phyloP scores from a whole-genome alignment of 2,888 invertebrate species.

The Pristionchus exspectatus region DNA sequence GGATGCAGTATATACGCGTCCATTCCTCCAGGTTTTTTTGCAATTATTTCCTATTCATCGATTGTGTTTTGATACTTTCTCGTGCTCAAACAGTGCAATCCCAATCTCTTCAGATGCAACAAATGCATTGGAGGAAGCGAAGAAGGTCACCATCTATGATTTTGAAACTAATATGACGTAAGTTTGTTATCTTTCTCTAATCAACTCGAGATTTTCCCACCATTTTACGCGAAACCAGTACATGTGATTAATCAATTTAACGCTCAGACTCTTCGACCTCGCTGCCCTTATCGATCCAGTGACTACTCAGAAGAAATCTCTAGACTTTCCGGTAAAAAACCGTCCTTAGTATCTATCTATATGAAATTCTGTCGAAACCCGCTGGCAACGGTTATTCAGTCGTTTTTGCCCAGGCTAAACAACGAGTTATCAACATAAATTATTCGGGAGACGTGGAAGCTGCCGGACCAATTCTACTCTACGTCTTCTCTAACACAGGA shows the following conservation, averaged over 20 bases:
- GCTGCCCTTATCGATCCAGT: background rate
- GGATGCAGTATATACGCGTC: conserved; percentile 27
- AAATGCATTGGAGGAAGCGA: background rate
- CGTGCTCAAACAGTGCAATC: too few relatives aligned
- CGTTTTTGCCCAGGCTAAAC: background rate
- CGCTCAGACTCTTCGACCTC: background rate
- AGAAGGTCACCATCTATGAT: background rate
- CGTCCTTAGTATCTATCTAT: background rate
- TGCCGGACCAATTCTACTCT: background rate
- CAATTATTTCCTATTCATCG: background rate
- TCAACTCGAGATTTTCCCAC: background rate
- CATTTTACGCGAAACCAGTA: too few relatives aligned
- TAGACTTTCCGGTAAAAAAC: background rate
- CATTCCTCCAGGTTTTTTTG: background rate
- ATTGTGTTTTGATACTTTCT: background rate
- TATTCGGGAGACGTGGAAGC: background rate
- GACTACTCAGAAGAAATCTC: background rate
- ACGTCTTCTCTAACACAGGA: conserved; percentile 30
- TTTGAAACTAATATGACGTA: background rate
- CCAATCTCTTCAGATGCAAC: background rate
- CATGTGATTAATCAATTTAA: background rate
- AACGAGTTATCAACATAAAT: background rate
- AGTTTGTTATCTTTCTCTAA: background rate
- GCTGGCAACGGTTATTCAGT: background rate
- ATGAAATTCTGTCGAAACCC: background rate